Conservation (phyloP, 2,797 vertebrate species). For the Gymnodraco acuticeps region DNA sequence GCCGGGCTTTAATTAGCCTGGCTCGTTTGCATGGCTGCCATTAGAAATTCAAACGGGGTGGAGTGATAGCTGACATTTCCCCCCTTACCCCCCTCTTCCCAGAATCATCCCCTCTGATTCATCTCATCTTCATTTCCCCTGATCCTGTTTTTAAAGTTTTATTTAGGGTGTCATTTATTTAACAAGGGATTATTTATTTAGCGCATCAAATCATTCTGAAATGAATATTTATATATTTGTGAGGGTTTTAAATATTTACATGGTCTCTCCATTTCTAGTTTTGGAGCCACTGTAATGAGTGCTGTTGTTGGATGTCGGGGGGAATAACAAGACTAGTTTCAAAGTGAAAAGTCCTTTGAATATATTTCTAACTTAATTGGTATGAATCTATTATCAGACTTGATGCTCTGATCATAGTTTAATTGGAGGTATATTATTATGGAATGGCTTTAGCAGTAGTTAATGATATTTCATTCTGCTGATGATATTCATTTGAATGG, state of each 20-base stretch:
- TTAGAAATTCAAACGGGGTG: slow-evolving; percentile 81
- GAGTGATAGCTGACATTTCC: slow-evolving; percentile 84
- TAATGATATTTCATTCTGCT: slow-evolving; percentile 74
- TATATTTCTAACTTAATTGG: slow-evolving; percentile 87
- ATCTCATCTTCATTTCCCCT: slow-evolving; percentile 87
- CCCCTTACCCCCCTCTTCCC: slow-evolving; percentile 56
- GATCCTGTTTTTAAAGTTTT: slow-evolving; percentile 89
- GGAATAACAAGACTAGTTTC: slow-evolving; percentile 87
- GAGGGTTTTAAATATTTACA: slow-evolving; percentile 89
- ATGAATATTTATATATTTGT: slow-evolving; percentile 92
- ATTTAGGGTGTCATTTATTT: slow-evolving; percentile 91
- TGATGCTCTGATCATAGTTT: slow-evolving; percentile 84
- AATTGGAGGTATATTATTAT: slow-evolving; percentile 86
- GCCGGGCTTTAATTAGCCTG: slow-evolving; percentile 83
- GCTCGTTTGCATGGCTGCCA: slow-evolving; percentile 83
- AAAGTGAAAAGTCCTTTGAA: slow-evolving; percentile 88
- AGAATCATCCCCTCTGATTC: slow-evolving; percentile 82
- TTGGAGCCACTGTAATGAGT: slow-evolving; percentile 86
- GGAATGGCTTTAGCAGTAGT: slow-evolving; percentile 68
- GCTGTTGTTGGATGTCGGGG: slow-evolving; percentile 85
- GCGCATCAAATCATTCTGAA: slow-evolving; percentile 88
- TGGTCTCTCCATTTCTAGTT: slow-evolving; percentile 83
- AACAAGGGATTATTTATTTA: slow-evolving; percentile 92
- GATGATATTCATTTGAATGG: slow-evolving; percentile 79
- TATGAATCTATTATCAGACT: slow-evolving; percentile 84